A percentile compares a stretch with the other conserved stretches of the same genome.
These are phyloP conservation scores for Indicator indicator DNA, from an alignment of 2,113 vertebrate species.

Conservation along the genomic window DNA sequence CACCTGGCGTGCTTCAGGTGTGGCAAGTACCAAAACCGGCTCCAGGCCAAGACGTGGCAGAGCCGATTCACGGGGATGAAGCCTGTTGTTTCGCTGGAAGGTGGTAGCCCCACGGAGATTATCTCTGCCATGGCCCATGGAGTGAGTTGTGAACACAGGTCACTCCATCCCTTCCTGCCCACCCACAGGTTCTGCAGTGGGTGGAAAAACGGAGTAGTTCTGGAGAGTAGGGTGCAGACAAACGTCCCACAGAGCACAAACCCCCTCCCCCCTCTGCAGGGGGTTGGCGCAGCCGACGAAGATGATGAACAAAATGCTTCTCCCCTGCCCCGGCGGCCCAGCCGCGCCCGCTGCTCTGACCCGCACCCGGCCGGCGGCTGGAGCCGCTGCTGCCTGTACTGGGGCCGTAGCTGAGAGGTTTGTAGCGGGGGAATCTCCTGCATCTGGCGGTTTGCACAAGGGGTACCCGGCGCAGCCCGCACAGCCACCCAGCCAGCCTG, in stretches of 20 bases:
- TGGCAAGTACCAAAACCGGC: neutral
- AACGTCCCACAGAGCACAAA: neutral
- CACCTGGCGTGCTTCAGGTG: neutral
- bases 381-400: neutral
- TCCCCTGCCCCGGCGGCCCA: no score
- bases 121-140: accelerated
- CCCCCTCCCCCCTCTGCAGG: neutral
- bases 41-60: neutral
- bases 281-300: no score
- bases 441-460: neutral
- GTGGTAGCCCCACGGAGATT: neutral
- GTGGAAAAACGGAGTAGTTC: accelerated
- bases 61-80: neutral
- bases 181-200: neutral
- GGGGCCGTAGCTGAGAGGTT: neutral
- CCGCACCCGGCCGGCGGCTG: neutral
- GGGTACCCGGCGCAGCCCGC: neutral
- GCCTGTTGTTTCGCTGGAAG: neutral
- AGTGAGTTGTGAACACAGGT: neutral
- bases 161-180: neutral
- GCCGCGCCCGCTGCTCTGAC: neutral
- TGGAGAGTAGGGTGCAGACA: neutral
- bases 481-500: neutral
- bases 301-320: neutral
- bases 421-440: no score